Base-by-base conservation (phyloP, 2,113 vertebrate genomes). In the Microtus montanus region DNA sequence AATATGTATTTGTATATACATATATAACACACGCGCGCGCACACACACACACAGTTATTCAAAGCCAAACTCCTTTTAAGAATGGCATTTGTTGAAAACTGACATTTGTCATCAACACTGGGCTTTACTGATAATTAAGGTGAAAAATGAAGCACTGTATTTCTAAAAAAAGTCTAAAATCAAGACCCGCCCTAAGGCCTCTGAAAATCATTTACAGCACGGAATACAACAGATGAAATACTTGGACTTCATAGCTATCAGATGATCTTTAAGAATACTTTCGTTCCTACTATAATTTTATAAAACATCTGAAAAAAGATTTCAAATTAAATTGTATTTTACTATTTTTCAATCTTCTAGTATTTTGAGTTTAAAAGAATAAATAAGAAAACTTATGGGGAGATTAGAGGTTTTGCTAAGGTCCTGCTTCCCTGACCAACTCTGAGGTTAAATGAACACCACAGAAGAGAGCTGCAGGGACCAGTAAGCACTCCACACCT, bases 351-450 rank as follows among this genome's bases (percentile, higher is more conserved):
- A 8, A 70, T 61, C 74, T 87, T 61, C 74, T 87, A 84, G 26
- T 66, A 90, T 79, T 93, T 84, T 79, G 28, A 26, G n/a, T 75
- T 92, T 93, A 92, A 96, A 95, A 94, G 66, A 30, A 63, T 63
- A 87, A 93, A 63, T 63, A 87, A 93, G 70, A 89, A 96, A 95
- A 78, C 15, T 41, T 79, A 58, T 9, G 22, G 24, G 13, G 33
- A 38, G 26, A 30, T 63, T 91, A 91, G 87, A 38, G 74, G 20
- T 35, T 15, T 87, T 44, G 94, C 35, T 79, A 83, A 92, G 91
- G 77, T 58, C 9, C 24, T 35, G 17, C 20, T 70, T 91, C 54
- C 17, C 30, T 74, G 47, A 17, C 5, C 54, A 68, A 95, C n/a
- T 52, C 26, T 89, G 74, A 73, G 52, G 66, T 77, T 47, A 63